Evolutionary conservation across 2,888 invertebrate species (phyloP), one percentile per base, ranked within the genome.

Genomic region (Eueremaeus valkanovi): DNA sequence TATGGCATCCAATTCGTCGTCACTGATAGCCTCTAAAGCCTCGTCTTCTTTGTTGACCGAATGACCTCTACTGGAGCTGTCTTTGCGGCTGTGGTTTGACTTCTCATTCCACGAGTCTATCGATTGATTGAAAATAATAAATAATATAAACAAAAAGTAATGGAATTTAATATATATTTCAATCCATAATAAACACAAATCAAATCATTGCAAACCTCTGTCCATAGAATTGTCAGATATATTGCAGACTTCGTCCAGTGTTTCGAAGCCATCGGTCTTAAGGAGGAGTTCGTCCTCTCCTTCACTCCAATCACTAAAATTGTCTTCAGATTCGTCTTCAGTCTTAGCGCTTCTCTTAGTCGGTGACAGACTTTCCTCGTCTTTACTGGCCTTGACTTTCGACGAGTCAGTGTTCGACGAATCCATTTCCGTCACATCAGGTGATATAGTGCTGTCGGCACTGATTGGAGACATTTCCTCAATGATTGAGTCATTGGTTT

Each of bases 231-330:
- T 78, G 74, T 87, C 21, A 85, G 85, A 78, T 87, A 85, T 58
- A 8, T 63, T 27, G 36, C 24, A 13, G 27, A 70, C 79, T 81
- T 81, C 81, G 85, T 40, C 68, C 40, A 24, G 21, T 24, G 68
- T 40, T 18, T 68, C 68, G 31, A 68, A 68, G 68, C 85, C 76
- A 78, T 78, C 83, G 92, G 92, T 81, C 90, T 90, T 84, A 90
- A 88, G 79, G 92, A 92, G 86, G 81, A 93, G 92, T 81, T 93
- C 93, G 83, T 92, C 92, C 74, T 92, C 92, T 83, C 92, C 92
- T 75, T 80, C 80, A 82, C 92, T 92, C 77, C 93, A 92, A 84
- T 93, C 93, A 83, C 92, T 93, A 18, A 93, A 87, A 82, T 92
- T 90, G 81, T 81, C 82, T 42, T 81, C 81, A 21, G 27, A 76